Conservation (phyloP, 2,113 vertebrate genomes). For the Sorex fumeus region DNA sequence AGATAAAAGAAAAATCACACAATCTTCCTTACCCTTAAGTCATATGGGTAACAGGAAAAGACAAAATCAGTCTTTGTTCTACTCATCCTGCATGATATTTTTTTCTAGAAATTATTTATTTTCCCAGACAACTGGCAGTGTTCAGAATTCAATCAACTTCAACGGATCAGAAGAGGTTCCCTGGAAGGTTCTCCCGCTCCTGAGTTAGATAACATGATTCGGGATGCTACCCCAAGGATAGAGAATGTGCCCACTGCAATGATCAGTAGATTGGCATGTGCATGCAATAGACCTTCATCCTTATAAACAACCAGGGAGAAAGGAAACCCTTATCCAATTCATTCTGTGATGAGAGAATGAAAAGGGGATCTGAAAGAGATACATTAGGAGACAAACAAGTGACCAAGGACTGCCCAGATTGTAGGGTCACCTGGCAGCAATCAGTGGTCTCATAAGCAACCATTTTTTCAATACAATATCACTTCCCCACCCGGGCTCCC, state of each 20-base stretch:
- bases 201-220: background rate
- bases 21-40: constrained; percentile 72
- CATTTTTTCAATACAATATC: too few relatives aligned
- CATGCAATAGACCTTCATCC: background rate
- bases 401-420: too few relatives aligned
- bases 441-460: too few relatives aligned
- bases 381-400: too few relatives aligned
- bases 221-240: background rate
- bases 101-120: constrained; percentile 52
- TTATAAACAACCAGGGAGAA: background rate
- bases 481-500: too few relatives aligned
- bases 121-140: constrained; percentile 71
- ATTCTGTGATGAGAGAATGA: constrained; percentile 26
- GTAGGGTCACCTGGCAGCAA: too few relatives aligned
- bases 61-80: constrained; percentile 78
- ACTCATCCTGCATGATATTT: constrained; percentile 71
- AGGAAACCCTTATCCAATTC: background rate
- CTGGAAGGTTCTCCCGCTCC: constrained; percentile 29
- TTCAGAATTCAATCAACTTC: constrained; percentile 70
- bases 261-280: background rate
- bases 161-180: constrained; percentile 55
- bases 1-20: constrained; percentile 28
- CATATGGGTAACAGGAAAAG: constrained; percentile 55
- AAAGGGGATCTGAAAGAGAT: background rate
- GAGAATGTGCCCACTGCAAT: background rate